Base-by-base conservation (phyloP, 1,140 invertebrate species). In the Cyphomyrmex costatus region DNA sequence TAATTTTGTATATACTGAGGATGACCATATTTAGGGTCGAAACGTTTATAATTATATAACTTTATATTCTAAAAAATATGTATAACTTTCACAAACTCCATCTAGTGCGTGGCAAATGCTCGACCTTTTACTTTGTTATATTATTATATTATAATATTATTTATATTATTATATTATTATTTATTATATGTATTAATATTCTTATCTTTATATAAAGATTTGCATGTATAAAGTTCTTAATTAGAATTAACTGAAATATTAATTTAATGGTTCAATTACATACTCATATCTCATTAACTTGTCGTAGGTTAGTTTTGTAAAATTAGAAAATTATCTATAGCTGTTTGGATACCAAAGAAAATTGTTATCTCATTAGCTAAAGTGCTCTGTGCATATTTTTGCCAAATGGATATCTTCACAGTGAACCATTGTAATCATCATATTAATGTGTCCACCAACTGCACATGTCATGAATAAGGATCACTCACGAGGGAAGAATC, bases 371-470 rank as follows among this genome's bases (percentile, higher is more conserved):
- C 16, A 42, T 70, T 70, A 56, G 14, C 7, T 21, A 65, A 66
- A 79, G 76, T 19, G 16, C 24, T 58, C 46, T 53, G n/a, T n/a
- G 6, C 19, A 19, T 42, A 49, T 68, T 8, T 21, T 33, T 74
- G 53, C 27, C 1, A 33, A 83, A 83, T 46, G 27, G 56, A 49
- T 24, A 24, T 14, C 21, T 27, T 60, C n/a, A 42, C n/a, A 24
- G 16, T 3, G 24, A 73, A 33, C 10, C 53, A 16, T 46, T 21
- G 36, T 30, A 73, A 83, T 83, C 74, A 71, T 86, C n/a, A 12
- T 33, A 65, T 79, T 86, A 60, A 65, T 86, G 42, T 30, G 42
- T 86, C 74, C 76, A 53, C 36, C 12, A 56, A 16, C 24, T 36
- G 49, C 56, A 36, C 74, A 33, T 65, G 58, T 36, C 51, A 19